A percentile compares a stretch with the other conserved stretches of the same genome.
These are phyloP conservation scores for Drosophila navojoa DNA, from an alignment of 1,140 invertebrate genomes.

Conservation along the genomic window DNA sequence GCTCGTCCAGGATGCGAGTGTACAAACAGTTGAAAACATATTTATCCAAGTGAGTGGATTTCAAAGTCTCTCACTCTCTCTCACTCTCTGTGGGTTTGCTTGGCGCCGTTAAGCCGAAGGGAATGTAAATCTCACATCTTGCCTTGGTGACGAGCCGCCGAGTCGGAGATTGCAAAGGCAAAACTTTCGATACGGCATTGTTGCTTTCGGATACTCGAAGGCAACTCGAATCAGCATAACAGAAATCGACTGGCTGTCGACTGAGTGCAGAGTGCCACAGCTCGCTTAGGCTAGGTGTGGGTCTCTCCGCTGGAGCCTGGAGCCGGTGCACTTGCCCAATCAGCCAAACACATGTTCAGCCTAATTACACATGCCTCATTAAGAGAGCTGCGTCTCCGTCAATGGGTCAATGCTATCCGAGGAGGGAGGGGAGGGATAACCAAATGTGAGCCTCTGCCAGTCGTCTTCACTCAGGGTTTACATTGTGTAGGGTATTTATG, in stretches of 20 bases:
- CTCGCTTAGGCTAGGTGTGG: too few species aligned
- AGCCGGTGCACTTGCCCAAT: neutral
- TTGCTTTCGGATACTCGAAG: neutral
- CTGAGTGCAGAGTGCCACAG: too few species aligned
- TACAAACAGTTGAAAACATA: slow-evolving; percentile 64
- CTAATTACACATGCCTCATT: too few species aligned
- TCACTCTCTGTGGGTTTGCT: slow-evolving; percentile 1
- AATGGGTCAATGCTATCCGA: too few species aligned
- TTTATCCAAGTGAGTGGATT: slow-evolving; percentile 74
- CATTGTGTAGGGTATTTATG: neutral
- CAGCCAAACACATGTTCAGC: neutral
- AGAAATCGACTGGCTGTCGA: too few species aligned
- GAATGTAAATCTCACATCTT: slow-evolving; percentile 36
- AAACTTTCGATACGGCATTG: slow-evolving; percentile 7
- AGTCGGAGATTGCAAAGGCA: neutral
- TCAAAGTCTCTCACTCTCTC: slow-evolving; percentile 14
- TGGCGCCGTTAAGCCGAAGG: slow-evolving; percentile 35
- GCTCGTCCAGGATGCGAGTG: slow-evolving; percentile 15
- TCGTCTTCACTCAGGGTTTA: too few species aligned
- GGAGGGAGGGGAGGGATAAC: too few species aligned
- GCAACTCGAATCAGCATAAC: too few species aligned
- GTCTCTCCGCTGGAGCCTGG: too few species aligned
- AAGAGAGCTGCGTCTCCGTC: too few species aligned
- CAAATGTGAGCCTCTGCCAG: neutral
- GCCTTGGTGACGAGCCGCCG: slow-evolving; percentile 19